Conservation (phyloP, 2,888 invertebrate species). For the Zhengitettix transpicula region DNA sequence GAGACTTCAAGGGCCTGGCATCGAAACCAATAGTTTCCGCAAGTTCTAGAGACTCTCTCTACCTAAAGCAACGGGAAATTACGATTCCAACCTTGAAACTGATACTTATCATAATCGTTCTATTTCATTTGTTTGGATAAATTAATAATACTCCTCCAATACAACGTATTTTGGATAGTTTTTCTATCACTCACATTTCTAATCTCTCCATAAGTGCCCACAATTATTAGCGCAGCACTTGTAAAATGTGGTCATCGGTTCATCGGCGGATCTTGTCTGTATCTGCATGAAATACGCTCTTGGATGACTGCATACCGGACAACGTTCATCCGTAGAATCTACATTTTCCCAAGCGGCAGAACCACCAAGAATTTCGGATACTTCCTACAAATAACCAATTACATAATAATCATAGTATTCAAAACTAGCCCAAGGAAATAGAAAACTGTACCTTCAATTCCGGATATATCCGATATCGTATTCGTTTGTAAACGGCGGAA, state of each 20-base stretch:
- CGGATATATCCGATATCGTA: conserved; percentile 63
- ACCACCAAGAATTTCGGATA: conserved; percentile 92
- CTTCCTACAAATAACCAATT: too few relatives aligned
- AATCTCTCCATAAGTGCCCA: conserved; percentile 88
- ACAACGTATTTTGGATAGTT: too few relatives aligned
- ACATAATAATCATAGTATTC: too few relatives aligned
- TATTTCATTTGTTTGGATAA: too few relatives aligned
- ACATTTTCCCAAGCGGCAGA: conserved; percentile 96
- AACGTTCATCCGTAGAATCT: conserved; percentile 86
- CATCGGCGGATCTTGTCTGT: conserved; percentile 98
- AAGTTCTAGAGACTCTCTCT: too few relatives aligned
- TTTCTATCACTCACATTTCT: conserved; percentile 16
- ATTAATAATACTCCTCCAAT: too few relatives aligned
- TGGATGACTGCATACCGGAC: conserved; percentile 77
- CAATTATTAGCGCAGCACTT: conserved; percentile 84
- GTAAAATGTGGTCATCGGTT: conserved; percentile 98
- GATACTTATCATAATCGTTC: too few relatives aligned
- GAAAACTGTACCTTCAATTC: conserved; percentile 62
- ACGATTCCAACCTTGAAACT: too few relatives aligned
- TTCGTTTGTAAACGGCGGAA: conserved; percentile 56
- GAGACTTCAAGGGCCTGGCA: too few relatives aligned
- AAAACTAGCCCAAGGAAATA: too few relatives aligned
- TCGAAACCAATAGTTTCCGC: too few relatives aligned
- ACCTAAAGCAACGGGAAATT: too few relatives aligned
- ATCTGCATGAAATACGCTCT: conserved; percentile 95